These are phyloP conservation scores for Chloroceryle amazona DNA, from an alignment of 2,797 vertebrate genomes.

Conservation along the genomic window DNA sequence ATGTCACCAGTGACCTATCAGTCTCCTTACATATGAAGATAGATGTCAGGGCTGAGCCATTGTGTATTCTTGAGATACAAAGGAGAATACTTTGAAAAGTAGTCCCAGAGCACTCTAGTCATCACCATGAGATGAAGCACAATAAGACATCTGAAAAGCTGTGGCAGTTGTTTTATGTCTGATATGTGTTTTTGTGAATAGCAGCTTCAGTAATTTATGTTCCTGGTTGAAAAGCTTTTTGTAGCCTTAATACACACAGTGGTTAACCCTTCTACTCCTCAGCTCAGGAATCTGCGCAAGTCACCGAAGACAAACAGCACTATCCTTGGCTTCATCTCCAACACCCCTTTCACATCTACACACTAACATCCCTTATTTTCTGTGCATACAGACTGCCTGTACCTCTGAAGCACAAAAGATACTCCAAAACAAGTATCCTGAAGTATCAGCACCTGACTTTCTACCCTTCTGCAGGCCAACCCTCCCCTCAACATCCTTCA, in stretches of 20 bases:
- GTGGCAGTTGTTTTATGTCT: conserved; percentile 73
- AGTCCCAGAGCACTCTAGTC: conserved; percentile 55
- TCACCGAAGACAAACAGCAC: background rate
- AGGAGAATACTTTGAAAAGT: conserved; percentile 64
- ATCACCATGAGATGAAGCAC: conserved; percentile 60
- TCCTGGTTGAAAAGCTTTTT: conserved; percentile 59
- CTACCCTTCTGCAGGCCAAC: background rate
- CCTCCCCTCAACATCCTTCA: background rate
- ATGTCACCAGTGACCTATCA: conserved; percentile 29
- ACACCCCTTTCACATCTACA: background rate
- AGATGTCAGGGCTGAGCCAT: conserved; percentile 61
- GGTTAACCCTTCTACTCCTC: conserved; percentile 66
- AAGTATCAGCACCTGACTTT: background rate
- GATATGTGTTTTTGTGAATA: conserved; percentile 71
- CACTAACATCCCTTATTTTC: background rate
- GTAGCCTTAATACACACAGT: conserved; percentile 59
- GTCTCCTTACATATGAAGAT: conserved; percentile 35
- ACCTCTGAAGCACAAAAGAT: background rate
- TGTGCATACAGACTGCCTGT: background rate
- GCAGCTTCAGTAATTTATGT: conserved; percentile 66
- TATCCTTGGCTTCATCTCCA: background rate
- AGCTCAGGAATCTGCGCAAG: background rate
- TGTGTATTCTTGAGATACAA: conserved; percentile 54
- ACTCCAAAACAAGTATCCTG: background rate
- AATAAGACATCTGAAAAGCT: conserved; percentile 67